A percentile compares a stretch with the other conserved stretches of the same genome.
These are phyloP conservation scores for Diplogasteroides magnus DNA, from an alignment of 1,140 invertebrate genomes.

Conservation along the genomic window DNA sequence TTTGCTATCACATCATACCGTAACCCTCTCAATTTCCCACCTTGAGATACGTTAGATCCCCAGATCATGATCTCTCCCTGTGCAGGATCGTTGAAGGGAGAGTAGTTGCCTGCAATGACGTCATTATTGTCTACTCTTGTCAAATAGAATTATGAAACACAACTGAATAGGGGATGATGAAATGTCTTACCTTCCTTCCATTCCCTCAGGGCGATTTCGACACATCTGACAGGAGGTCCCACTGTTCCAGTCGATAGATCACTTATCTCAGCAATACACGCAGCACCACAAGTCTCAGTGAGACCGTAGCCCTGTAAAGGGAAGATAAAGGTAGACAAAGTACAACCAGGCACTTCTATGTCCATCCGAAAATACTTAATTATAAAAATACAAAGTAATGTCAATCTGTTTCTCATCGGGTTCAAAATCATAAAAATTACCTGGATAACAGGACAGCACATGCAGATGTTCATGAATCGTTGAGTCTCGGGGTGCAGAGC, in stretches of 20 bases:
- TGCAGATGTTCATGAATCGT: conserved; percentile 32
- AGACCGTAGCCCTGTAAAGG: conserved; percentile 25
- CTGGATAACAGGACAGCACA: conserved; percentile 29
- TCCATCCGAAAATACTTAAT: too few relatives aligned
- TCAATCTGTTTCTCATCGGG: not conserved
- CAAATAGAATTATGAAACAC: too few relatives aligned
- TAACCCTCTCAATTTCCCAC: too few relatives aligned
- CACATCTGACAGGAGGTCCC: conserved; percentile 28
- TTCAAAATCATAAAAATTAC: not conserved
- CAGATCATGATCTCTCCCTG: conserved; percentile 84
- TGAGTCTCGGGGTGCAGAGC: conserved; percentile 28
- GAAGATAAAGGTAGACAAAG: not conserved
- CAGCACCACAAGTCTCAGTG: conserved; percentile 27
- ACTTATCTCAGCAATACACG: conserved; percentile 26
- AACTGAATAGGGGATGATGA: too few relatives aligned
- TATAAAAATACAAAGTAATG: too few relatives aligned
- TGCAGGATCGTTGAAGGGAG: conserved; percentile 29
- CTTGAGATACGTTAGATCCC: conserved; percentile 83
- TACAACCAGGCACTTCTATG: too few relatives aligned
- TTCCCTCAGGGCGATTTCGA: conserved; percentile 21
- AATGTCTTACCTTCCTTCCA: conserved; percentile 22
- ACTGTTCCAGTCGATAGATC: conserved; percentile 27
- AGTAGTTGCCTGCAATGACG: conserved; percentile 13
- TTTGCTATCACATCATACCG: too few relatives aligned
- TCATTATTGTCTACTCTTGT: too few relatives aligned